These are phyloP conservation scores for Poecilia velifera DNA, from an alignment of 2,797 vertebrate species.

Conservation along the genomic window DNA sequence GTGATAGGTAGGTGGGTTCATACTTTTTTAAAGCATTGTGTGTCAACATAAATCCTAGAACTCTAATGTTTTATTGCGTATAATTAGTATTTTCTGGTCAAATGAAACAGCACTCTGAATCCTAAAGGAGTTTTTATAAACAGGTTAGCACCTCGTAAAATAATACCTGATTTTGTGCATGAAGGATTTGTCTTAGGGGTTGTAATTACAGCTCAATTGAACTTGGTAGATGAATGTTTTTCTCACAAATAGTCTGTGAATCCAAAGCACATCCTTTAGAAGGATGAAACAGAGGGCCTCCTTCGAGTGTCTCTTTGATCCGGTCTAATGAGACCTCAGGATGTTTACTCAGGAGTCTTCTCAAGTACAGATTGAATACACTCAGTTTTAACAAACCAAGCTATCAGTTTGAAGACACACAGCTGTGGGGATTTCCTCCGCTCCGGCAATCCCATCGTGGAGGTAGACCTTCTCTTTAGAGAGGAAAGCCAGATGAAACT, in stretches of 20 bases:
- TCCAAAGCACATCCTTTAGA: background rate
- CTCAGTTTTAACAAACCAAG: background rate
- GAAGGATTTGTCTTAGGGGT: background rate
- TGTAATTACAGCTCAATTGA: background rate
- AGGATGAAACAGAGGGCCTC: background rate
- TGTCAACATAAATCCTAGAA: background rate
- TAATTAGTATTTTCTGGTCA: background rate
- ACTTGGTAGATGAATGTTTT: background rate
- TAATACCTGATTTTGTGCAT: background rate
- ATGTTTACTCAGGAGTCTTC: conserved; percentile 4
- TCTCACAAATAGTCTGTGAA: background rate
- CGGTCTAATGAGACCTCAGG: background rate
- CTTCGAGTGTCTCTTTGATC: background rate
- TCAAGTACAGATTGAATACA: conserved; percentile 4
- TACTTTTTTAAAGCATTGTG: background rate
- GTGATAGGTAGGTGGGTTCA: background rate
- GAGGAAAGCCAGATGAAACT: conserved; percentile 7
- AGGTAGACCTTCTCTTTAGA: conserved; percentile 18
- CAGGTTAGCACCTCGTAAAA: background rate
- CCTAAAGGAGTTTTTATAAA: background rate
- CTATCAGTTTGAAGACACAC: conserved; percentile 15
- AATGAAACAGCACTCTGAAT: background rate
- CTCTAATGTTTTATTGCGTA: background rate
- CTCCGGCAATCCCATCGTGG: conserved; percentile 11
- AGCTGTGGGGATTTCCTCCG: conserved; percentile 24